A percentile compares a stretch with the other conserved stretches of the same genome.
Evolutionary conservation across 2,888 invertebrate species (phyloP).

Genomic region (Xylocampa areola): DNA sequence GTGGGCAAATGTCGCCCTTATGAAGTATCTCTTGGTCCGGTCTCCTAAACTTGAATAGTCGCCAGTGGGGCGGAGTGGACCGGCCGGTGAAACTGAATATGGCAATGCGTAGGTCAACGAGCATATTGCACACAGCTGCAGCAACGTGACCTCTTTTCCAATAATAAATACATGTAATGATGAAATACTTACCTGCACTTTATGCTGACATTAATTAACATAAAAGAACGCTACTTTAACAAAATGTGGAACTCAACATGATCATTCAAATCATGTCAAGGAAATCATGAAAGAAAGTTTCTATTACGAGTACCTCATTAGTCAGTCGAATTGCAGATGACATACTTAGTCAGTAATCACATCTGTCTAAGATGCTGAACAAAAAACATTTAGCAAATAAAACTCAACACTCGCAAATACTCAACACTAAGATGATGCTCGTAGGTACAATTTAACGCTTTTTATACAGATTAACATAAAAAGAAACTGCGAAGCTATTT

Average conservation of each 20-base stretch:
- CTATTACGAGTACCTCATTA: conserved; percentile 28
- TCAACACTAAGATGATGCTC: conserved; percentile 14
- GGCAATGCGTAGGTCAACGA: conserved; percentile 68
- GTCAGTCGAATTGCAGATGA: conserved; percentile 26
- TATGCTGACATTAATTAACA: conserved; percentile 28
- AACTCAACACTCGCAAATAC: conserved; percentile 32
- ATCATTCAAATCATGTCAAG: conserved; percentile 24
- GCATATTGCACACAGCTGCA: conserved; percentile 58
- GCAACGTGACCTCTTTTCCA: conserved; percentile 62
- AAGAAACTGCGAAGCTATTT: conserved; percentile 35
- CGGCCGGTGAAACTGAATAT: conserved; percentile 62
- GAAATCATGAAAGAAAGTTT: conserved; percentile 39
- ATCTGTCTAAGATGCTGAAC: conserved; percentile 15
- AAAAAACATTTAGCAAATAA: conserved; percentile 19
- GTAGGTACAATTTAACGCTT: conserved; percentile 24
- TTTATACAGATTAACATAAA: conserved; percentile 44
- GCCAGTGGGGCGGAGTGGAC: conserved; percentile 33
- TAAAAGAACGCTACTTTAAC: conserved; percentile 4
- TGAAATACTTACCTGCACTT: conserved; percentile 35
- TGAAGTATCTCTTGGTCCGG: conserved; percentile 11
- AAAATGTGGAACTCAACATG: conserved; percentile 19
- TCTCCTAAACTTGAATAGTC: conserved; percentile 17
- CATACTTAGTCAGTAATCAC: conserved; percentile 30
- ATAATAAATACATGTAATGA: conserved; percentile 41
- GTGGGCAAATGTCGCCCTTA: conserved; percentile 2